Evolutionary conservation across 2,113 vertebrate genomes (phyloP).

Genomic region (Microcebus griseorufus): DNA sequence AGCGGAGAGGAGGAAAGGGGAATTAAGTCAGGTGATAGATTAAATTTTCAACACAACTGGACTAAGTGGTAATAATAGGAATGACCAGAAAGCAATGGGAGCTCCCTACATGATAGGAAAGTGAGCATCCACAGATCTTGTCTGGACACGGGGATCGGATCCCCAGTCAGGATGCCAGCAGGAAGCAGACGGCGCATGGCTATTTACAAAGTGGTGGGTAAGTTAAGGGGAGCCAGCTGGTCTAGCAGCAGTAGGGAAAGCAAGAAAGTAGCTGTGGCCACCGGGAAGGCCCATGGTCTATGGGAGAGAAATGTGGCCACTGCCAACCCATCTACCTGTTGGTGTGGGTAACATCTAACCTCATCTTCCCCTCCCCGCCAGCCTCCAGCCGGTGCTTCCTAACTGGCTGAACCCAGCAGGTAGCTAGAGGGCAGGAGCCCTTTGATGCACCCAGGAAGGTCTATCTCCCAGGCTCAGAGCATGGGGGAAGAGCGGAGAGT

Average conservation of each 20-base stretch:
- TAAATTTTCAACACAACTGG: not conserved
- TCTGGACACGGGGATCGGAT: not conserved
- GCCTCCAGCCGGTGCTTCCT: not conserved
- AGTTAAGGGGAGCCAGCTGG: not conserved
- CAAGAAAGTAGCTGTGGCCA: not conserved
- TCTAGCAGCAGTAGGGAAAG: not conserved
- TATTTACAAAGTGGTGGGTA: not conserved
- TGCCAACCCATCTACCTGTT: too few relatives aligned
- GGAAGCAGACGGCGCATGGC: not conserved
- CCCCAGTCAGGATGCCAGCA: not conserved
- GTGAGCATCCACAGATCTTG: not conserved
- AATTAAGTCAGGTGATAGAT: not conserved
- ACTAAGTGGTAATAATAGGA: not conserved
- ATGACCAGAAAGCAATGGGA: not conserved
- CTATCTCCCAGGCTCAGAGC: not conserved
- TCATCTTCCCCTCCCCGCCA: not conserved
- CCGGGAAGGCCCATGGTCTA: accelerated
- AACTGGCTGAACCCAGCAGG: not conserved
- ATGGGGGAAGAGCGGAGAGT: too few relatives aligned
- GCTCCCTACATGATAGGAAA: not conserved
- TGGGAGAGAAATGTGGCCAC: not conserved
- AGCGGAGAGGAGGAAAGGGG: not conserved
- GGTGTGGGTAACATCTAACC: not conserved
- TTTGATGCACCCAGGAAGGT: not conserved
- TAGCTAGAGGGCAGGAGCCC: not conserved